Evolutionary conservation across 1,140 invertebrate species (phyloP).

Genomic region (Cryptotermes secundus): DNA sequence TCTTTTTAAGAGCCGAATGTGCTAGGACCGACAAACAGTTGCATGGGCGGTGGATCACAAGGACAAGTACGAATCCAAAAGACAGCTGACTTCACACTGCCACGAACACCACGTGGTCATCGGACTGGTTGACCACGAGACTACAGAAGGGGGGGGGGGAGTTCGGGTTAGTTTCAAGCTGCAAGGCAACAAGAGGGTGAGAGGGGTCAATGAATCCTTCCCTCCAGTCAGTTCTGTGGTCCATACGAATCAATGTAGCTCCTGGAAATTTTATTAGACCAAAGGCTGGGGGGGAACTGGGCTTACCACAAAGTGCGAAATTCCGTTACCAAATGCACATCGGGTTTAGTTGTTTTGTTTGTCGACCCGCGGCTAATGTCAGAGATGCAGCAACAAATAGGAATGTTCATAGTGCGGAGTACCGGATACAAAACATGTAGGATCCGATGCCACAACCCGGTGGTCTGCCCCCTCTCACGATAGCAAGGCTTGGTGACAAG

Average conservation of each 20-base stretch:
- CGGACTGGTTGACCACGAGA: not conserved
- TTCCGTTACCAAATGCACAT: not conserved
- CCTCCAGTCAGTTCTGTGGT: not conserved
- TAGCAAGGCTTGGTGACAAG: too few species aligned
- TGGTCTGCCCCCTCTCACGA: too few species aligned
- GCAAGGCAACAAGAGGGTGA: not conserved
- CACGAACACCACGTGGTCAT: conserved; percentile 3
- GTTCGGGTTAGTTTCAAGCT: not conserved
- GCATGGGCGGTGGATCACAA: not conserved
- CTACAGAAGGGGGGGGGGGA: not conserved
- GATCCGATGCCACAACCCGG: too few species aligned
- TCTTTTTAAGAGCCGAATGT: not conserved
- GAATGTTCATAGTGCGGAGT: too few species aligned
- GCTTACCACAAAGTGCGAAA: not conserved
- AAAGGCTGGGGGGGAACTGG: not conserved
- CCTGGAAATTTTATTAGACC: not conserved
- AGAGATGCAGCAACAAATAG: too few species aligned
- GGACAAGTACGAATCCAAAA: not conserved
- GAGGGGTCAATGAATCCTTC: not conserved
- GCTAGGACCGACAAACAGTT: not conserved
- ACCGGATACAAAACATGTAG: too few species aligned
- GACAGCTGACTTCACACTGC: not conserved
- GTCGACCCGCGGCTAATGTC: too few species aligned
- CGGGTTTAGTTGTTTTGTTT: not conserved
- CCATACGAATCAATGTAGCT: not conserved